A percentile compares a stretch with the other conserved stretches of the same genome.
Evolutionary conservation across 2,797 vertebrate species (phyloP).

Genomic region (Apodemus agrarius): DNA sequence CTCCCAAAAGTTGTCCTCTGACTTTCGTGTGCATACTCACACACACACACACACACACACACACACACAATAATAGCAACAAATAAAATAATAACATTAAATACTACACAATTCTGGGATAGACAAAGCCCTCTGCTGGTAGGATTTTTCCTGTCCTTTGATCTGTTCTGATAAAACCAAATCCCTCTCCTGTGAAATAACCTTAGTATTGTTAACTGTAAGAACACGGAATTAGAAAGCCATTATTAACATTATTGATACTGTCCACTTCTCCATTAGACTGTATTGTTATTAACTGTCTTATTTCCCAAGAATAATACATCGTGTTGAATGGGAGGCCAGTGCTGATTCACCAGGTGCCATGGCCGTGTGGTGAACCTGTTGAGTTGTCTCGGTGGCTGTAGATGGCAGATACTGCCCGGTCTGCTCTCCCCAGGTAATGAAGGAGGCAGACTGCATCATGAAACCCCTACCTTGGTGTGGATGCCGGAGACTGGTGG

Average conservation of each 20-base stretch:
- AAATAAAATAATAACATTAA: constrained; percentile 6
- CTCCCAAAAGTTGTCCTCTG: not conserved
- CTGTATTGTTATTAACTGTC: not conserved
- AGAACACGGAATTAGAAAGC: not conserved
- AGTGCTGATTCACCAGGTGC: not conserved
- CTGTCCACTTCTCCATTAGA: constrained; percentile 8
- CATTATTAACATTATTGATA: constrained; percentile 3
- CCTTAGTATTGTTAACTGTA: not conserved
- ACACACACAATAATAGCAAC: not conserved
- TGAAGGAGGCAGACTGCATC: not conserved
- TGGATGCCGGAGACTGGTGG: not conserved
- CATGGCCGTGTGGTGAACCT: not conserved
- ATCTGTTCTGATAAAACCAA: not conserved
- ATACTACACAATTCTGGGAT: not conserved
- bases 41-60: not conserved
- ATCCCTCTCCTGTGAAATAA: not conserved
- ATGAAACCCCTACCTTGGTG: not conserved
- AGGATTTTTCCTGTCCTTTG: constrained; percentile 19
- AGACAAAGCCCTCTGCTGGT: not conserved
- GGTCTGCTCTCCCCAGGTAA: not conserved
- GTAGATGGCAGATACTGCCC: not conserved
- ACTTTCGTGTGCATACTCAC: not conserved
- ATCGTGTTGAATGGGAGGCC: not conserved
- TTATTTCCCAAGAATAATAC: not conserved
- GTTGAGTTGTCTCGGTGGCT: not conserved